Evolutionary conservation across 2,113 vertebrate species (phyloP).

Genomic region (Leptobrachium ailaonicum): DNA sequence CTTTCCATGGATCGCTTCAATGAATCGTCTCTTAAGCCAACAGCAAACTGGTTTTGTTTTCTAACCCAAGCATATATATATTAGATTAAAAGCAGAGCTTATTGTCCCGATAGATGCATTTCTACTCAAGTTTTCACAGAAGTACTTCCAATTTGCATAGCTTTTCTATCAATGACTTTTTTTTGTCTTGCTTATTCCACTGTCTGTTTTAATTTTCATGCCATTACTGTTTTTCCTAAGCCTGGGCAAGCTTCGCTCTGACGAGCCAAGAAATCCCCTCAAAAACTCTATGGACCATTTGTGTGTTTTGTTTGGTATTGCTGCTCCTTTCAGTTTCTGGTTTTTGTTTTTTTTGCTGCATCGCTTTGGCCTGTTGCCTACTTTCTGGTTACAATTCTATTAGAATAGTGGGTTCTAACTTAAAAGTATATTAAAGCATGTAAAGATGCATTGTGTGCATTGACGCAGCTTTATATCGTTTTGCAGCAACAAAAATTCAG

Average conservation of each 20-base stretch:
- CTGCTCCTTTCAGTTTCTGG: slow-evolving; percentile 33
- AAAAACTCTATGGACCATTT: slow-evolving; percentile 49
- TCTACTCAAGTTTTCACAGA: slow-evolving; percentile 27
- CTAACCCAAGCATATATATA: slow-evolving; percentile 5
- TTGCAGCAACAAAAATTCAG: slow-evolving; percentile 4
- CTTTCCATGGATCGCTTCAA: neutral
- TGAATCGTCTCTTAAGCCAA: neutral
- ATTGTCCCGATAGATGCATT: slow-evolving; percentile 45
- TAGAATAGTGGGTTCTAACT: slow-evolving; percentile 11
- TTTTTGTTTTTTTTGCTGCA: slow-evolving; percentile 24
- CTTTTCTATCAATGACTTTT: slow-evolving; percentile 41
- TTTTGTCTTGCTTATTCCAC: slow-evolving; percentile 49
- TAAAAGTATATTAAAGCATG: slow-evolving; percentile 32
- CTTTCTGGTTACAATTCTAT: slow-evolving; percentile 20
- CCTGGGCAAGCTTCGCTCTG: slow-evolving; percentile 33
- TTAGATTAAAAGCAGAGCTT: slow-evolving; percentile 12
- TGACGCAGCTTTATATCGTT: slow-evolving; percentile 16
- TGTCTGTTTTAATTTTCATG: slow-evolving; percentile 50
- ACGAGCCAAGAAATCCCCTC: slow-evolving; percentile 42
- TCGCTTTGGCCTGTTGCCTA: slow-evolving; percentile 21
- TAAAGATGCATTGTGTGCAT: slow-evolving; percentile 25
- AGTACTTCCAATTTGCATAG: slow-evolving; percentile 38
- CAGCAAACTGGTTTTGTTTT: neutral
- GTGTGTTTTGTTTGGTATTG: slow-evolving; percentile 46
- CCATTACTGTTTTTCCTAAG: slow-evolving; percentile 43